Evolutionary conservation across 1,140 invertebrate species (phyloP).

Genomic region (Colletes gigas): DNA sequence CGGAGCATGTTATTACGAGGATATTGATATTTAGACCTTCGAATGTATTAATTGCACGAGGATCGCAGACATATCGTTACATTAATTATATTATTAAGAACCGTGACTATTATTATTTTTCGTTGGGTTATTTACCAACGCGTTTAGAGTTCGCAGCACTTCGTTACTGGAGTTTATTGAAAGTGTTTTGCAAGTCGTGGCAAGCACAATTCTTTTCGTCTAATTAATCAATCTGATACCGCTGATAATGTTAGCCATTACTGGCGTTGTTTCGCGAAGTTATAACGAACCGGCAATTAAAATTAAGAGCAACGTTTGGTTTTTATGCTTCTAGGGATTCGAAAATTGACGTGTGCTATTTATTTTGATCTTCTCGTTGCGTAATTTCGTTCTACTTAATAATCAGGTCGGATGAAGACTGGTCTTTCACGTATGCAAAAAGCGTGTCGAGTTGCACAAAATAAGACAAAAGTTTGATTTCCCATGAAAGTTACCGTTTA

Average conservation of each 20-base stretch:
- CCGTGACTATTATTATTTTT: too few relatives aligned
- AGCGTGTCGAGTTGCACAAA: neutral
- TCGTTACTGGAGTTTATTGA: neutral
- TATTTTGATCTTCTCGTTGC: neutral
- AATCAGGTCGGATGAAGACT: neutral
- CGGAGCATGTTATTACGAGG: too few relatives aligned
- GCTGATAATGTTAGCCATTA: too few relatives aligned
- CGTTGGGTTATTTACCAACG: too few relatives aligned
- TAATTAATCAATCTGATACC: neutral
- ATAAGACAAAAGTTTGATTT: neutral
- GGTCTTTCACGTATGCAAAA: conserved; percentile 2
- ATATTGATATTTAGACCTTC: too few relatives aligned
- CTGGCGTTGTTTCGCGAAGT: neutral
- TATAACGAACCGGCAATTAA: neutral
- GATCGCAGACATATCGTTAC: too few relatives aligned
- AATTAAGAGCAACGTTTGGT: neutral
- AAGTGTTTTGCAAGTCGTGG: neutral
- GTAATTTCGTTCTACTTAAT: neutral
- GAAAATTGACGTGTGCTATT: neutral
- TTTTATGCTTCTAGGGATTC: too few relatives aligned
- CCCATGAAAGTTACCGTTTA: neutral
- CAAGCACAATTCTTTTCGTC: neutral
- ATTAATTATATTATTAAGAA: too few relatives aligned
- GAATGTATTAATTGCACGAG: too few relatives aligned
- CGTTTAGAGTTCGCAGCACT: too few relatives aligned